A percentile compares a stretch with the other conserved stretches of the same genome.
phyloP scores from a whole-genome alignment of 2,797 vertebrate species.

The Lepus oiostolus region DNA sequence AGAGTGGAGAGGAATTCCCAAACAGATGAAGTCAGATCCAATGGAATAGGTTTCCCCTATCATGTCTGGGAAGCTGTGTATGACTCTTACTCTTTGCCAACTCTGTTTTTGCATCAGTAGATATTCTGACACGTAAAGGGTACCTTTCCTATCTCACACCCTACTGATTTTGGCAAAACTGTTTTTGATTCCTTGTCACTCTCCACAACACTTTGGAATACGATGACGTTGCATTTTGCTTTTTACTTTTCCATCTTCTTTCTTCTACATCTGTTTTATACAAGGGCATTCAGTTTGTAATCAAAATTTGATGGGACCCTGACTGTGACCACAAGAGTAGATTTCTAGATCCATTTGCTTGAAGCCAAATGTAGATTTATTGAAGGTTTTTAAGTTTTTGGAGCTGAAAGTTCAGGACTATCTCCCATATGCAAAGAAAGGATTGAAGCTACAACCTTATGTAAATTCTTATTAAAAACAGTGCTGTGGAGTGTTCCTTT shows the following conservation, averaged over 20 bases:
- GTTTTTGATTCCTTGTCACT: slow-evolving; percentile 34
- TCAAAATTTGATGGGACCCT: background rate
- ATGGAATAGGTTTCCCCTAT: slow-evolving; percentile 36
- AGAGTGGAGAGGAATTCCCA: slow-evolving; percentile 58
- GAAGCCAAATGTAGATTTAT: slow-evolving; percentile 36
- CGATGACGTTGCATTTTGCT: background rate
- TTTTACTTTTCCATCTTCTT: slow-evolving; percentile 62
- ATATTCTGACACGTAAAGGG: slow-evolving; percentile 55
- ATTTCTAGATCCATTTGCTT: slow-evolving; percentile 52
- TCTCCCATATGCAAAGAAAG: background rate
- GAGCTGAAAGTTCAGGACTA: slow-evolving; percentile 32
- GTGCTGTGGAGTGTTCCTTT: background rate
- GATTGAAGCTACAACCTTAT: slow-evolving; percentile 28
- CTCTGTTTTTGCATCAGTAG: slow-evolving; percentile 31
- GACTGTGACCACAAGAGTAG: background rate
- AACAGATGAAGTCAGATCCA: slow-evolving; percentile 37
- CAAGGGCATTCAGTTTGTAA: slow-evolving; percentile 38
- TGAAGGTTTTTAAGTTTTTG: slow-evolving; percentile 32
- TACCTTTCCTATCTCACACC: slow-evolving; percentile 52
- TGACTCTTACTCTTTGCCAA: slow-evolving; percentile 65
- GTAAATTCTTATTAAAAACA: slow-evolving; percentile 56
- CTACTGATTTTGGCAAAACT: slow-evolving; percentile 54
- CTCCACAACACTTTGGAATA: slow-evolving; percentile 52
- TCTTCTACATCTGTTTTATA: slow-evolving; percentile 45
- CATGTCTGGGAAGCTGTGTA: slow-evolving; percentile 8